Evolutionary conservation across 2,888 invertebrate species (phyloP).

Genomic region (Pseudococcus jackbeardsleyi): DNA sequence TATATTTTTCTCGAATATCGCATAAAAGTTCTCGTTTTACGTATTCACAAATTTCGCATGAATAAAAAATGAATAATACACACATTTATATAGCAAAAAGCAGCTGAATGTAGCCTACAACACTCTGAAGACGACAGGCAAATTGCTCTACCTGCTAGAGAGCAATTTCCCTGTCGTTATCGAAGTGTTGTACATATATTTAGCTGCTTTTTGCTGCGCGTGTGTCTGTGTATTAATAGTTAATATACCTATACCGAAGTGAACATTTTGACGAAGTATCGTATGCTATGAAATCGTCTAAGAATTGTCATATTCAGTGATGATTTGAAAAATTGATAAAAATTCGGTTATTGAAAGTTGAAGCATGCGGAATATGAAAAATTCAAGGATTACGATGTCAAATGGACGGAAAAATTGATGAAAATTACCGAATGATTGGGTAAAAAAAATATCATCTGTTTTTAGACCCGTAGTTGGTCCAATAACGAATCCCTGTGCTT

Average conservation of each 20-base stretch:
- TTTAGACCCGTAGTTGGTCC: no score
- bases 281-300: background rate
- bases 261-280: background rate
- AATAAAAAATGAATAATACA: constrained; percentile 31
- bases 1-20: constrained; percentile 5
- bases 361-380: background rate
- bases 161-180: constrained; percentile 1
- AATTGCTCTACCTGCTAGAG: background rate
- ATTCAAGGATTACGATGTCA: background rate
- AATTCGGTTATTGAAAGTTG: background rate
- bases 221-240: background rate
- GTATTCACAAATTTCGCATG: constrained; percentile 10
- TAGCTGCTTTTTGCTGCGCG: background rate
- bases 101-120: background rate
- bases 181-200: constrained; percentile 14
- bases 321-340: background rate
- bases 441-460: no score
- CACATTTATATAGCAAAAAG: background rate
- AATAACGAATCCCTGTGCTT: no score
- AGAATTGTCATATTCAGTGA: background rate
- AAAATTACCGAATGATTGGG: no score
- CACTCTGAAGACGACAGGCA: background rate
- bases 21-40: constrained; percentile 22
- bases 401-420: no score
- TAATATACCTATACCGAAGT: background rate